Evolutionary conservation across 2,797 vertebrate genomes (phyloP).

Genomic region (Siniperca scherzeri): DNA sequence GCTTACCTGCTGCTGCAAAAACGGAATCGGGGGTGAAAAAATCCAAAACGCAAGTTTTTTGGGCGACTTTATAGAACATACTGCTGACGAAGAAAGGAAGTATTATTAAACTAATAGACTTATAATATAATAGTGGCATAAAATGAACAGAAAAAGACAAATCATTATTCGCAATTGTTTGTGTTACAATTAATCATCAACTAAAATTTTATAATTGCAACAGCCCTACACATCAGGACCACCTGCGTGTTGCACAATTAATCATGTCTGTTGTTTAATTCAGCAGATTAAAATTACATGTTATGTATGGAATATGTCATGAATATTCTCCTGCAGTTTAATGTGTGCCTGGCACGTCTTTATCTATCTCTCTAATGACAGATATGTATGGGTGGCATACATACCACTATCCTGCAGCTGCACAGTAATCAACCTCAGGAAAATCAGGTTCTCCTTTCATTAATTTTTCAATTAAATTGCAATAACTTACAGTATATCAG

Average conservation of each 20-base stretch:
- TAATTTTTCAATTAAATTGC: slow-evolving; percentile 72
- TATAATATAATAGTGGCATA: too few species aligned
- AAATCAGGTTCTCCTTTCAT: slow-evolving; percentile 63
- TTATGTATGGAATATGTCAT: slow-evolving; percentile 26
- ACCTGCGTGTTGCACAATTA: slow-evolving; percentile 10
- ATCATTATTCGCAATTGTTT: too few species aligned
- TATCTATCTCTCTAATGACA: slow-evolving; percentile 8
- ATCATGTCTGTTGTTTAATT: slow-evolving; percentile 34
- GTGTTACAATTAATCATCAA: too few species aligned
- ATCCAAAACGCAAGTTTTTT: too few species aligned
- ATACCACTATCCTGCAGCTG: slow-evolving; percentile 22
- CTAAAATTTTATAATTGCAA: too few species aligned
- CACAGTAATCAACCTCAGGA: slow-evolving; percentile 42
- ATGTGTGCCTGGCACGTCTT: slow-evolving; percentile 17
- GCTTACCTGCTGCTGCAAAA: too few species aligned
- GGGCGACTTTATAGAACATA: too few species aligned
- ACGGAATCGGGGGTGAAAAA: too few species aligned
- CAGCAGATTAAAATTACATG: slow-evolving; percentile 13
- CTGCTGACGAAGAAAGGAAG: too few species aligned
- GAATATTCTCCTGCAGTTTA: slow-evolving; percentile 19
- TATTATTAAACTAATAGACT: too few species aligned
- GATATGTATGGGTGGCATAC: slow-evolving; percentile 26
- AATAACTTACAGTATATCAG: slow-evolving; percentile 60
- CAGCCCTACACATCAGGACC: not conserved
- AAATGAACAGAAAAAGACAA: too few species aligned